phyloP scores from a whole-genome alignment of 2,888 invertebrate species.

The Phlogophora meticulosa region DNA sequence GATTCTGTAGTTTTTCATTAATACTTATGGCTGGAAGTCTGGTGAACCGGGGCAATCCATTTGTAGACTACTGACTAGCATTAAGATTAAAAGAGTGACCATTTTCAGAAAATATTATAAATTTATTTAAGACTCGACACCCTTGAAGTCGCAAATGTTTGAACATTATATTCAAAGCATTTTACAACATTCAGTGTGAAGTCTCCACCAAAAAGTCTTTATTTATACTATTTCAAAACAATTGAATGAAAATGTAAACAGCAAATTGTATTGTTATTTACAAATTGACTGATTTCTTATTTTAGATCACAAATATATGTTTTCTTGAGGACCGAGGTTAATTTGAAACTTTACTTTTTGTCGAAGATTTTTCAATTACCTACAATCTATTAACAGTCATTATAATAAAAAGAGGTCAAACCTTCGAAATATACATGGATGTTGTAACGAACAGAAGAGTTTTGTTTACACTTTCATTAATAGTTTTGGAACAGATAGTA shows the following conservation, averaged over 20 bases:
- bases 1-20: constrained; percentile 48
- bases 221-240: constrained; percentile 29
- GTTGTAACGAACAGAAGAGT: too few species aligned
- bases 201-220: constrained; percentile 19
- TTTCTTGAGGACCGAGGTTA: not conserved
- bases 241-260: constrained; percentile 30
- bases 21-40: constrained; percentile 61
- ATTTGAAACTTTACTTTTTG: not conserved
- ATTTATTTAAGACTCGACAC: constrained; percentile 34
- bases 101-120: constrained; percentile 35
- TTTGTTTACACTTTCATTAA: constrained; percentile 26
- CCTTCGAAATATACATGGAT: not conserved
- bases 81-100: constrained; percentile 66
- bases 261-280: not conserved
- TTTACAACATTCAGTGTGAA: constrained; percentile 44
- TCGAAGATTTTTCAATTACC: not conserved
- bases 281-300: not conserved
- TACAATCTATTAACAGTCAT: too few species aligned
- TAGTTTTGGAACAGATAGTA: constrained; percentile 30
- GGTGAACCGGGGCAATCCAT: constrained; percentile 66
- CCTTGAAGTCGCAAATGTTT: constrained; percentile 44
- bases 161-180: constrained; percentile 33
- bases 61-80: constrained; percentile 59
- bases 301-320: too few species aligned
- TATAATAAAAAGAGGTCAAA: too few species aligned